Evolutionary conservation across 2,113 vertebrate species (phyloP), one percentile per base, ranked within the genome.

Genomic region (Triplophysa tibetana): DNA sequence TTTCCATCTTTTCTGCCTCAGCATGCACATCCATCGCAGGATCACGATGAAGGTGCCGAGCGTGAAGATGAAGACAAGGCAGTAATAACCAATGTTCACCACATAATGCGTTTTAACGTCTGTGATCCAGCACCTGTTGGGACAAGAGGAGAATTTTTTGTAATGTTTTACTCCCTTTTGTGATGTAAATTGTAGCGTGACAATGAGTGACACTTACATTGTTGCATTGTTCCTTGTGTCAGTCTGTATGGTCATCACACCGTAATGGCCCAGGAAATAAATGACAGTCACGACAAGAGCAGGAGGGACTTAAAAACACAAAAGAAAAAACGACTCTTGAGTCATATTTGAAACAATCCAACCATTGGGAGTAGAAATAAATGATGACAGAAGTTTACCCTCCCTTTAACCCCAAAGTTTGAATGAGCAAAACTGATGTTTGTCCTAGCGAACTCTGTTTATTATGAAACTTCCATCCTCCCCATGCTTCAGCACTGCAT

Each of bases 61-160:
- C 45, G 89, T 93, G 84, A 93, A 87, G 77, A 90, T 3, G 80
- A 92, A 93, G 69, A 93, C 85, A 29, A 87, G 0, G 0, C 14
- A 50, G 11, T 93, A 93, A 88, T 90, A 92, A 70, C 89, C 84
- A 0, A 93, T 86, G 88, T 92, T 92, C 83, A 92, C 86, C 1
- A 83, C 23, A 66, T 88, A 88, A 77, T 90, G 90, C 69, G 83
- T 41, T 0, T 7, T 0, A 0, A 0, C 19, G 76, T 92, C 90
- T 0, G 13, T 81, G 52, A 93, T 91, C 92, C 92, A 93, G 87
- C 92, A 93, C 87, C 91, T 93, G 68, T 10, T 61, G 29, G 16
- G 29, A 77, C 16, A n/a, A 38, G 58, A 72, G 17, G 24, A 21
- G 4, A 33, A 38, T 8, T 38, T 7, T 38, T 12, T 45, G 41